phyloP scores from a whole-genome alignment of 1,140 invertebrate species.

The Platorchestia sp. region DNA sequence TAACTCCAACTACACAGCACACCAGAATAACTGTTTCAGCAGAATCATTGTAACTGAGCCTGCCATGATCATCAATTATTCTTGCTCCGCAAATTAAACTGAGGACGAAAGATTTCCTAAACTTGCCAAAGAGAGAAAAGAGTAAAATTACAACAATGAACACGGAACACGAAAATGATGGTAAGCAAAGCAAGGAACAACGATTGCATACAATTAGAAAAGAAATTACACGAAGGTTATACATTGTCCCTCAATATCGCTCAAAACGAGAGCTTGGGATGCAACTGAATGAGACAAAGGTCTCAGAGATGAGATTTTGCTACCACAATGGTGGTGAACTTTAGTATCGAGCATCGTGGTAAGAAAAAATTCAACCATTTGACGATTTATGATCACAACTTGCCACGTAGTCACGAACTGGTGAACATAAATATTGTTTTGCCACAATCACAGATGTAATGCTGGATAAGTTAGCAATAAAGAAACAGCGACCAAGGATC shows the following conservation, averaged over 20 bases:
- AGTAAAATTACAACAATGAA: no score
- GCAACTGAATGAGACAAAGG: background rate
- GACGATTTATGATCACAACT: background rate
- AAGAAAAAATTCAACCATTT: background rate
- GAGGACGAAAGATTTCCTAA: background rate
- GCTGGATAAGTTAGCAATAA: background rate
- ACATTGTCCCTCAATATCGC: background rate
- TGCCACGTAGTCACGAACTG: background rate
- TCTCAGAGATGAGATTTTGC: background rate
- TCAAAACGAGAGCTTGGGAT: background rate
- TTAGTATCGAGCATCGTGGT: background rate
- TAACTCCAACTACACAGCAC: no score
- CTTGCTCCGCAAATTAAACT: no score
- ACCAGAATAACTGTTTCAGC: no score
- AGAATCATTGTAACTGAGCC: no score
- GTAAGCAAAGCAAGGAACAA: background rate
- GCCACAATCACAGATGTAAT: background rate
- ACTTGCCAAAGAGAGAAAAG: background rate
- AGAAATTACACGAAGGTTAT: background rate
- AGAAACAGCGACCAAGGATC: background rate
- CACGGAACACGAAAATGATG: background rate
- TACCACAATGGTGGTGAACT: background rate
- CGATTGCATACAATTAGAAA: background rate
- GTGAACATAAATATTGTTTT: background rate
- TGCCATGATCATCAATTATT: no score